Conservation (phyloP, 2,888 invertebrate species). For the Caenorhabditis sinica region DNA sequence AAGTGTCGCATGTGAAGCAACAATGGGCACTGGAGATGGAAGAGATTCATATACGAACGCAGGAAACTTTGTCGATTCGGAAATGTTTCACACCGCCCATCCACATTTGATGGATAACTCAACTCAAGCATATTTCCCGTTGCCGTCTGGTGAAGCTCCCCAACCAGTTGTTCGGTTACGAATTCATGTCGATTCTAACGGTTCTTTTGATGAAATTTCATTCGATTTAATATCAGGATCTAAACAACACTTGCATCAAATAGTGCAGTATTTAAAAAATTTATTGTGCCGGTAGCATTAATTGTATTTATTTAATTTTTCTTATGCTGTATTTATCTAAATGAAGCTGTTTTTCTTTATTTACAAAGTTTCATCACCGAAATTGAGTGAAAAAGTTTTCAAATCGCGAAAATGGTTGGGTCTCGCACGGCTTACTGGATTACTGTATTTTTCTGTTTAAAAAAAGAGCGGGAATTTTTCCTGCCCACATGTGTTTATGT, state of each 20-base stretch:
- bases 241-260: conserved; percentile 53
- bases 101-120: background rate
- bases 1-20: conserved; percentile 24
- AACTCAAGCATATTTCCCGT: conserved; percentile 52
- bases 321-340: background rate
- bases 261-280: conserved; percentile 62
- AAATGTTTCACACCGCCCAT: background rate
- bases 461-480: no score
- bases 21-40: conserved; percentile 59
- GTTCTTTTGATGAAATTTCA: background rate
- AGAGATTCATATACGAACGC: conserved; percentile 55
- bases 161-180: conserved; percentile 33
- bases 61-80: conserved; percentile 51
- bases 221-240: conserved; percentile 60
- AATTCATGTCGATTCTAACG: background rate
- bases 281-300: conserved; percentile 15
- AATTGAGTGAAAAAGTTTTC: no score
- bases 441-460: no score
- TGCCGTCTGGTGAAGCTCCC: conserved; percentile 7
- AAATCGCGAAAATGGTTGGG: no score
- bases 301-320: conserved; percentile 15
- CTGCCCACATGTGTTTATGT: no score
- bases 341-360: no score
- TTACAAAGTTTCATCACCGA: no score
- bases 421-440: no score